Percentiles rank a stretch among this genome's conserved stretches.
Conservation (phyloP, 2,113 vertebrate genomes). For the Terrapene triunguis region DNA sequence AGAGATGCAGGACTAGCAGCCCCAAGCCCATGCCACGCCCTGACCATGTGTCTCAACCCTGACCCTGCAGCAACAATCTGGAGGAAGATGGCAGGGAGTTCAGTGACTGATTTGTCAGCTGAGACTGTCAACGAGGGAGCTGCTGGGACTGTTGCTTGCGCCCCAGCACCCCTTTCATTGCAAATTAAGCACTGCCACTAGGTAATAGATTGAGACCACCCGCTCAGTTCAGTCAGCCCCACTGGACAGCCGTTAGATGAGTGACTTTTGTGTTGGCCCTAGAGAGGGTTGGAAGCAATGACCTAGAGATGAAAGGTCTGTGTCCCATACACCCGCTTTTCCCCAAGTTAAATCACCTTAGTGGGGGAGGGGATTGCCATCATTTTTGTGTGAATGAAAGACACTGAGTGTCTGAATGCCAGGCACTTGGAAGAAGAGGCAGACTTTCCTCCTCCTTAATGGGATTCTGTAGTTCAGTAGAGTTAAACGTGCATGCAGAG, state of each 20-base stretch:
- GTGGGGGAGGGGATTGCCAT: not conserved
- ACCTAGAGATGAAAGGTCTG: not conserved
- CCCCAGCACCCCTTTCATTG: no score
- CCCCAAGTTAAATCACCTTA: not conserved
- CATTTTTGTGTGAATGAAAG: not conserved
- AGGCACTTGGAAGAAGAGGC: not conserved
- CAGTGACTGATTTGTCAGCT: not conserved
- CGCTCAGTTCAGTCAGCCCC: not conserved
- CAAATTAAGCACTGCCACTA: not conserved
- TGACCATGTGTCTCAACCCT: not conserved
- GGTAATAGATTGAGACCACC: not conserved
- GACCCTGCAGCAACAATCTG: fast-evolving
- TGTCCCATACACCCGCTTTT: not conserved
- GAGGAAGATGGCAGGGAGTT: fast-evolving
- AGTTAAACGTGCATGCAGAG: not conserved
- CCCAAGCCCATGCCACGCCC: not conserved
- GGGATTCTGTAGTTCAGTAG: not conserved
- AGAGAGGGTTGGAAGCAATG: not conserved
- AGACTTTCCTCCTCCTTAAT: not conserved
- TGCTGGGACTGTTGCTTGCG: no score
- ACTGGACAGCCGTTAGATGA: no score
- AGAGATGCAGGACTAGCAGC: not conserved
- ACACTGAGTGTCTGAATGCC: not conserved
- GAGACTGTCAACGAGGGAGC: not conserved
- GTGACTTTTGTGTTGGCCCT: not conserved